A percentile compares a stretch with the other conserved stretches of the same genome.
These are phyloP conservation scores for Sphenodon punctatus DNA, from an alignment of 2,797 vertebrate species.

Conservation along the genomic window DNA sequence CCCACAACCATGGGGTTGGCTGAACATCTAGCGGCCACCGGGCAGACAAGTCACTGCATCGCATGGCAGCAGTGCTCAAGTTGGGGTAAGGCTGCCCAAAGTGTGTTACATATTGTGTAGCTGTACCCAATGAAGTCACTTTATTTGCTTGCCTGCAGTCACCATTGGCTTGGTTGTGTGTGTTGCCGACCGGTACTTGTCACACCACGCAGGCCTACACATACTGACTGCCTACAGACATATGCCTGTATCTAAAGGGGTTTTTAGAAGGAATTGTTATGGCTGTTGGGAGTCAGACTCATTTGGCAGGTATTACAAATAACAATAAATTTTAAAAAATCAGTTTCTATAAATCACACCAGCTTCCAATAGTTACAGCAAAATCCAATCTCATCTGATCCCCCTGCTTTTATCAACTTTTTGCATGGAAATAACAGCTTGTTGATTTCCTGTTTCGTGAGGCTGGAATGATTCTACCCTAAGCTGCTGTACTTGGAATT, in stretches of 20 bases:
- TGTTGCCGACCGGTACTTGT: too few relatives aligned
- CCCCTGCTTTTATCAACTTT: background rate
- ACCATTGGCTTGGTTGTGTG: too few relatives aligned
- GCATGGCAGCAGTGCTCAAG: too few relatives aligned
- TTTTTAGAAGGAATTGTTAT: background rate
- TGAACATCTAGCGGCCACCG: too few relatives aligned
- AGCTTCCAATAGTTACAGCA: background rate
- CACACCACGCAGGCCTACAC: too few relatives aligned
- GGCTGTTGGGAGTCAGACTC: background rate
- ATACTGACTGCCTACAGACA: too few relatives aligned
- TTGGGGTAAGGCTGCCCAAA: too few relatives aligned
- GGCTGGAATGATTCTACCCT: background rate
- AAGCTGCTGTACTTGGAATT: background rate
- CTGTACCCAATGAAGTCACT: too few relatives aligned
- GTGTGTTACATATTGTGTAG: too few relatives aligned
- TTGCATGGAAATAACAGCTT: background rate
- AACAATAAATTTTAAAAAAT: background rate
- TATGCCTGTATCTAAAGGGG: background rate
- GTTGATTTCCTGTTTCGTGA: background rate
- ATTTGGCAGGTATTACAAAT: background rate
- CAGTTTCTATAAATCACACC: background rate
- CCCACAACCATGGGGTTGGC: too few relatives aligned
- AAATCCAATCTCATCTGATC: background rate
- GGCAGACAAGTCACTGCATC: too few relatives aligned
- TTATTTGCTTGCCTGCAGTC: too few relatives aligned